Evolutionary conservation across 2,113 vertebrate genomes (phyloP), one percentile per base, ranked within the genome.

Genomic region (Mastomys natalensis): DNA sequence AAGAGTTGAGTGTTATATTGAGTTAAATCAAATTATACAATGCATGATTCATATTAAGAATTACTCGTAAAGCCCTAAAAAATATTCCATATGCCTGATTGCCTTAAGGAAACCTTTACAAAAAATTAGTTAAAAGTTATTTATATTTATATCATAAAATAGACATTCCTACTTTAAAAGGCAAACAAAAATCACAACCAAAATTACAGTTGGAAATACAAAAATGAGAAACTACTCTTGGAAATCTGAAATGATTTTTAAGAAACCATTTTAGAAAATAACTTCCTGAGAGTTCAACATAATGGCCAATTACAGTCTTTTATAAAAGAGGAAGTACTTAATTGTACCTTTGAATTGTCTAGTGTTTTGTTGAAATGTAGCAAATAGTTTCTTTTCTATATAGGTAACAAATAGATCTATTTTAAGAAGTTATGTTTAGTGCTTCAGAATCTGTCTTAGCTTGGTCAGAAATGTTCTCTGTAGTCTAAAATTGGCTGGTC

Each of bases 371-470:
- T 92, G 70, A 64, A 97, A 93, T 85, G 17, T 13, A 92, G 73
- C 21, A 95, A 86, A 87, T 53, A 62, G 40, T 76, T 95, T 93
- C n/a, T 94, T 91, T 94, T 43, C 48, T 93, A 76, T 81, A 76
- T 60, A 95, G 87, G 68, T 74, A 91, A 16, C 37, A 91, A 94
- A 93, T 13, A 87, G 12, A 58, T 93, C 16, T 90, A 90, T 96
- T 96, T 96, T 95, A 86, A 88, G 86, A 92, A 94, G 43, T 64
- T 96, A 70, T 90, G 16, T 80, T 96, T 97, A 97, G 72, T 97
- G 73, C 19, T 94, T 95, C 81, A 76, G 19, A 84, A 76, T 87
- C 62, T 80, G 58, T 85, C 43, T 84, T 89, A 93, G 74, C 84
- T 68, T 93, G 78, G 73, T 73, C 73, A 90, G 21, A 94, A 93